These are phyloP conservation scores for Typhlomys cinereus DNA, from an alignment of 2,113 vertebrate species.

Conservation along the genomic window DNA sequence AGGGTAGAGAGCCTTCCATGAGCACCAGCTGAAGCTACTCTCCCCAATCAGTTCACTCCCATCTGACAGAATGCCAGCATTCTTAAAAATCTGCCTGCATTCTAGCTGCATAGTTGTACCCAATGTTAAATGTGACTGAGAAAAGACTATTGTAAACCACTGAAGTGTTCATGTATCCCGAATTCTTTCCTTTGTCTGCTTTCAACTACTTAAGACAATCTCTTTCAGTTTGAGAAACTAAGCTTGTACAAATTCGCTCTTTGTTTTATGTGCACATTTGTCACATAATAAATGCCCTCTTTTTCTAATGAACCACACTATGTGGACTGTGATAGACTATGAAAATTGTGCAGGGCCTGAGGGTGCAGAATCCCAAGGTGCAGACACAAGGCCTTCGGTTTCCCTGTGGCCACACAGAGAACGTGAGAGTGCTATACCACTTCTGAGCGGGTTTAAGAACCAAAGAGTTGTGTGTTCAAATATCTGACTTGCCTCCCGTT, in stretches of 20 bases:
- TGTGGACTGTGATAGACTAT: not conserved
- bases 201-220: conserved; percentile 62
- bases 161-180: conserved; percentile 57
- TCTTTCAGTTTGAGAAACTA: conserved; percentile 68
- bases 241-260: conserved; percentile 62
- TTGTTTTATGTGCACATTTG: conserved; percentile 60
- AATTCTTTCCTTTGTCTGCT: conserved; percentile 41
- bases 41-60: conserved; percentile 51
- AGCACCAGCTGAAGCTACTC: conserved; percentile 56
- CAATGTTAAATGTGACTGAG: conserved; percentile 51
- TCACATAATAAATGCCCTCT: not conserved
- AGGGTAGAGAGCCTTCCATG: conserved; percentile 82
- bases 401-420: not conserved
- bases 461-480: not conserved
- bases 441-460: not conserved
- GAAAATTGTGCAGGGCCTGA: not conserved
- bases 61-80: conserved; percentile 37
- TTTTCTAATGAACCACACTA: not conserved
- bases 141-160: conserved; percentile 58
- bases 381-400: not conserved
- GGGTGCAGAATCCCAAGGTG: not conserved
- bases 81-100: conserved; percentile 7
- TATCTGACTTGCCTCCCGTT: not conserved
- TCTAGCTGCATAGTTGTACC: conserved; percentile 13
- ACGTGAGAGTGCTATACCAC: not conserved